Base-by-base conservation (phyloP, 2,797 vertebrate species). In the Chloroceryle inda region DNA sequence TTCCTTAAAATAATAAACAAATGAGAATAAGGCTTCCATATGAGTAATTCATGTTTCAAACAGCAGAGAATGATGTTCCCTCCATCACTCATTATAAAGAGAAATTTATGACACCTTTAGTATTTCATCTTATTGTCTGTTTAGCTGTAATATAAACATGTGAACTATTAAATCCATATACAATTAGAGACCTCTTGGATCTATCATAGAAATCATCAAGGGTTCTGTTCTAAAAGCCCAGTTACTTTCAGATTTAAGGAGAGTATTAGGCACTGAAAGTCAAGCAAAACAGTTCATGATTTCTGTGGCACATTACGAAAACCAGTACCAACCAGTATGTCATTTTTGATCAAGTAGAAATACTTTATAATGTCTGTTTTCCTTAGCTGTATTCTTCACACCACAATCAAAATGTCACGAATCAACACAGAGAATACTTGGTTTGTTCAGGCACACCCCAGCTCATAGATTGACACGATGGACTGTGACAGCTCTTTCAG, bases 401-500 rank as follows among this genome's bases (percentile, higher is more conserved):
- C 5, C 24, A 79, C 26, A 71, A 53, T 53, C 33, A 91, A 91
- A 89, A 85, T 7, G 22, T 44, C 18, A 33, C 40, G 59, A 75
- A 58, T 9, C 14, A 78, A 52, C 16, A 63, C 6, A 38, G 73
- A 78, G 37, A 78, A 45, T 52, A 40, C 56, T 91, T 67, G 45
- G n/a, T 85, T 72, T 56, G 61, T 91, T 85, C 42, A 37, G 78
- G 21, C 72, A 88, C 45, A 80, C 45, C 18, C 21, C 83, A 66
- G 31, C 53, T 78, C 81, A 84, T 45, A 72, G 47, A 63, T 23
- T 91, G 88, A 96, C 42, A n/a, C 15, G 0, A 95, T 88, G 55
- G 44, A 76, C 31, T 83, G 19, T 96, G 95, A 96, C 94, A 93
- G 63, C 62, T 89, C 56, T 80, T 87, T 90, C 80, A 66, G 77